Base-by-base conservation (phyloP, 1,140 invertebrate genomes). In the Geopemphigus sp. region DNA sequence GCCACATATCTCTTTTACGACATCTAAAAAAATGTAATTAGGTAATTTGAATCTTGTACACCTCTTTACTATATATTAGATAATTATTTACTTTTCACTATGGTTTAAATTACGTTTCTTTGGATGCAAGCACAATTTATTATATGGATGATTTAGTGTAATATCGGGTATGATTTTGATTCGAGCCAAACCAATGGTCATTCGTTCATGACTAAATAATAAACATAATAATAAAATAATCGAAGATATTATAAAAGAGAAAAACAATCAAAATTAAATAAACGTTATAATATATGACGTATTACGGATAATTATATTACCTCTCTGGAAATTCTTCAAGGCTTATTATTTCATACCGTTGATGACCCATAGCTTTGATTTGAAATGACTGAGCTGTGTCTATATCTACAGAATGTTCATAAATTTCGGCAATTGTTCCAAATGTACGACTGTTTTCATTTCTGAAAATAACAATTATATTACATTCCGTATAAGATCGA, bases 321-420 rank as follows among this genome's bases (percentile, higher is more conserved):
- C 74, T 63, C 5, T 50, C 22, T n/a, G 57, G 74, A 47, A 63
- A 63, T 50, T 15, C 0, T 4, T 12, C 8, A 1, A 50, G 3
- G n/a, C 17, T 5, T 63, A 78, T 19, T 29, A 78, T 63, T 78
- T 78, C 22, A 78, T 50, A 78, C 0, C 74, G 74, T n/a, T 78
- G 74, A 63, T 78, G 74, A 26, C 74, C 57, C 74, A 78, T 78
- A 47, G 74, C 74, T 32, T 78, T 78, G n/a, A 61, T 29, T 59
- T 78, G 57, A 50, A 78, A 78, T n/a, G 56, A 47, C 2, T 47
- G 22, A 47, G 17, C 26, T 24, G 12, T 19, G 50, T 78, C 74
- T 12, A 78, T 63, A 4, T 50, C 24, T 3, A 26, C 39, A n/a
- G 74, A 47, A 5, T 78, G 74, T 78, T 78, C 74, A 78, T 26